These are phyloP conservation scores for Rhinella marina DNA, from an alignment of 2,797 vertebrate species.

Conservation along the genomic window DNA sequence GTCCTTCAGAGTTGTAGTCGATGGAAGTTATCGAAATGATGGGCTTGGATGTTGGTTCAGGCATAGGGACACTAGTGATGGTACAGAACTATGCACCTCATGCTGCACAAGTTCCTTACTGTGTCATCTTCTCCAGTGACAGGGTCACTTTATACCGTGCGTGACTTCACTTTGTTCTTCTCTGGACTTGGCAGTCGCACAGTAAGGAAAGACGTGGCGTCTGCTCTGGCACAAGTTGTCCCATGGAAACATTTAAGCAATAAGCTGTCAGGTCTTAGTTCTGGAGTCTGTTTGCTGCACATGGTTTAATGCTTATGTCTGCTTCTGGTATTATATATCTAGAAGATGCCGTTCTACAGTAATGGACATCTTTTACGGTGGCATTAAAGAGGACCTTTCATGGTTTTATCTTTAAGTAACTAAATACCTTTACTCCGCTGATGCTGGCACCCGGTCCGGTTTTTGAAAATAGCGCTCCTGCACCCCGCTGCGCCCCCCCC, in stretches of 20 bases:
- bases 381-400: too few relatives aligned
- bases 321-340: neutral
- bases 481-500: too few relatives aligned
- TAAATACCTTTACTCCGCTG: too few relatives aligned
- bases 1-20: too few relatives aligned
- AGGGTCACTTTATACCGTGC: neutral
- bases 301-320: neutral
- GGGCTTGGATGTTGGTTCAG: too few relatives aligned
- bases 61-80: too few relatives aligned
- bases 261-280: constrained; percentile 13
- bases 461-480: too few relatives aligned
- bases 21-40: too few relatives aligned
- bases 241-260: constrained; percentile 36
- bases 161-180: neutral
- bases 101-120: neutral
- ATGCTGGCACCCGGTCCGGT: too few relatives aligned
- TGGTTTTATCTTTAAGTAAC: too few relatives aligned
- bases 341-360: too few relatives aligned
- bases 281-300: constrained; percentile 27
- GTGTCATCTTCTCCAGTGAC: neutral
- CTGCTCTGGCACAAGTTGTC: constrained; percentile 42
- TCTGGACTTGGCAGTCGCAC: constrained; percentile 16
- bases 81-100: neutral
- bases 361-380: neutral
- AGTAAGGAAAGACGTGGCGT: constrained; percentile 24